Evolutionary conservation across 2,113 vertebrate genomes (phyloP).

Genomic region (Sakesphorus luctuosus): DNA sequence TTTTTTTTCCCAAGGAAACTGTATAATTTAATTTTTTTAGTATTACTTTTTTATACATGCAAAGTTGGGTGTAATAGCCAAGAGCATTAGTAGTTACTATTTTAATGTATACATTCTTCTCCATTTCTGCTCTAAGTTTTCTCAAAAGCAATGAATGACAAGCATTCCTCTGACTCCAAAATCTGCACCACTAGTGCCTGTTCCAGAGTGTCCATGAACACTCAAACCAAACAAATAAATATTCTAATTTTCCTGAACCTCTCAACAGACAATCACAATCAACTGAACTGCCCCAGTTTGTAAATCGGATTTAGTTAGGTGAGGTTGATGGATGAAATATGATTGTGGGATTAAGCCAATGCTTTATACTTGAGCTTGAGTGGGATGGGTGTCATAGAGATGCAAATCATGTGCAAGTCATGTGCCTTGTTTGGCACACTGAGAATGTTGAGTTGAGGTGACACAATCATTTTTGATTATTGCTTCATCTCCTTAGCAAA

Average conservation of each 20-base stretch:
- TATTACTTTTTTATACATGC: neutral
- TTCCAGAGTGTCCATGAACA: neutral
- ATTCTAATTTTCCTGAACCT: neutral
- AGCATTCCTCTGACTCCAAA: neutral
- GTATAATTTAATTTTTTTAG: neutral
- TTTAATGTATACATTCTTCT: neutral
- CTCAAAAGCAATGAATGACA: neutral
- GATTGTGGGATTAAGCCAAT: neutral
- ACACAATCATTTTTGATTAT: neutral
- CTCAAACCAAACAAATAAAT: neutral
- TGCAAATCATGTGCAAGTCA: accelerated
- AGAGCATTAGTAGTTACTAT: neutral
- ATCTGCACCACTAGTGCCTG: neutral
- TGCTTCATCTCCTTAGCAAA: neutral
- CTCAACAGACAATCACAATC: neutral
- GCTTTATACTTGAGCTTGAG: neutral
- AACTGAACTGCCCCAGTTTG: neutral
- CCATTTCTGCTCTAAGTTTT: neutral
- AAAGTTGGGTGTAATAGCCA: neutral
- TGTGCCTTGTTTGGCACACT: neutral
- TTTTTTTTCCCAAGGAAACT: constrained; percentile 53
- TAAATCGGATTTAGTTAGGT: neutral
- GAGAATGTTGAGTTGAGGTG: neutral
- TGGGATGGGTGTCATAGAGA: neutral
- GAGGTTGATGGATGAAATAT: neutral